Evolutionary conservation across 2,888 invertebrate species (phyloP).

Genomic region (Acronicta leporina): DNA sequence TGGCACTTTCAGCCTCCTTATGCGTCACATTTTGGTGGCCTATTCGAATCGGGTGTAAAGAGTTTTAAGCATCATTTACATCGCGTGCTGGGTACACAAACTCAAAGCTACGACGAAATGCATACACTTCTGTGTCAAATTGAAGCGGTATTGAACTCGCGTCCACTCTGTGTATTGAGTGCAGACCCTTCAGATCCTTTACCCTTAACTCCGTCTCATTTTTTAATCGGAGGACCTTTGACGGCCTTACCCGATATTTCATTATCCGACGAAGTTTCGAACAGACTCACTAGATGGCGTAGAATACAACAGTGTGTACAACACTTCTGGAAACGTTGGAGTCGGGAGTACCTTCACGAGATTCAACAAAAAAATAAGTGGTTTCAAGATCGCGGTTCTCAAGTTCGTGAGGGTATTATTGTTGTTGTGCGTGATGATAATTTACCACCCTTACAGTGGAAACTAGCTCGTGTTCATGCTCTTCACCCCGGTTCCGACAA

Average conservation of each 20-base stretch:
- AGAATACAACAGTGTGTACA: slow-evolving; percentile 39
- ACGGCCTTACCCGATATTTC: slow-evolving; percentile 1
- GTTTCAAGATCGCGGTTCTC: slow-evolving; percentile 5
- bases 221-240: slow-evolving; percentile 27
- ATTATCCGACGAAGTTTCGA: slow-evolving; percentile 19
- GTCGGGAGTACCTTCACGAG: slow-evolving; percentile 41
- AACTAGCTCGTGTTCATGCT: background rate
- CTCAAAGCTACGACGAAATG: no score
- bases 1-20: no score
- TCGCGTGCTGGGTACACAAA: no score
- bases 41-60: no score
- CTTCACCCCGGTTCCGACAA: no score
- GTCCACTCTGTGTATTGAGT: slow-evolving; percentile 16
- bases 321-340: slow-evolving; percentile 48
- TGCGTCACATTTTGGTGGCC: no score
- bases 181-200: slow-evolving; percentile 12
- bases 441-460: slow-evolving; percentile 6
- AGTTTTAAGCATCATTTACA: no score
- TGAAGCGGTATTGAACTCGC: background rate
- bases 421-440: slow-evolving; percentile 1
- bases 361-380: slow-evolving; percentile 57
- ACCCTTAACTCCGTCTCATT: slow-evolving; percentile 16
- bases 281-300: background rate
- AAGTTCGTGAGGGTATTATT: background rate
- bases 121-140: no score